Base-by-base conservation (phyloP, 2,888 invertebrate species). In the Drosophila austrosaltans region DNA sequence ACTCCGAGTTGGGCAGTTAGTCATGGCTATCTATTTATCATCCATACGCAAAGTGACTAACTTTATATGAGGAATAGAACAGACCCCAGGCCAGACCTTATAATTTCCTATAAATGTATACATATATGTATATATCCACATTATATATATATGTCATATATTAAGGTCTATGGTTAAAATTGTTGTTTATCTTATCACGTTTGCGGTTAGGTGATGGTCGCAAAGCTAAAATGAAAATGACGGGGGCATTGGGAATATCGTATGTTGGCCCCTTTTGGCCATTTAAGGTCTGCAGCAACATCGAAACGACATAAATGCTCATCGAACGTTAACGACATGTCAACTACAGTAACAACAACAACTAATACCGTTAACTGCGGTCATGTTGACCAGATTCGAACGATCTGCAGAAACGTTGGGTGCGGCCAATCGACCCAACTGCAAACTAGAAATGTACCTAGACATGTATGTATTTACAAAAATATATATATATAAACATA, bases 331-430 rank as follows among this genome's bases (percentile, higher is more conserved):
- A 81, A 89, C 77, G 76, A 89, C 76, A 85, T 89, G 84, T 89
- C 89, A 89, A 87, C 85, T 79, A 81, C 59, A 30, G 39, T 8
- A 36, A 36, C 36, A 36, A 59, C 84, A 87, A 89, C 87, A 77
- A 81, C 57, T 20, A 32, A 57, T 42, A 68, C 84, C 82, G 88
- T 85, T 85, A 85, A 75, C 82, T 87, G 83, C 75, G 83, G 83
- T 83, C 83, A 82, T 77, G 72, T 76, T 77, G 69, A 65, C 71
- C 61, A 48, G 48, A 40, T 36, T 74, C 61, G 44, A 16, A 25
- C 69, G 75, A 65, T 64, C 63, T 68, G 69, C 63, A 40, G 22
- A 48, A 48, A 25, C 48, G 20, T 60, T 39, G 66, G 66, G 67
- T 59, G 69, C 64, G 66, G 56, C 68, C 56, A 57, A 61, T 53